Evolutionary conservation across 2,113 vertebrate genomes (phyloP).

Genomic region (Halichoerus grypus): DNA sequence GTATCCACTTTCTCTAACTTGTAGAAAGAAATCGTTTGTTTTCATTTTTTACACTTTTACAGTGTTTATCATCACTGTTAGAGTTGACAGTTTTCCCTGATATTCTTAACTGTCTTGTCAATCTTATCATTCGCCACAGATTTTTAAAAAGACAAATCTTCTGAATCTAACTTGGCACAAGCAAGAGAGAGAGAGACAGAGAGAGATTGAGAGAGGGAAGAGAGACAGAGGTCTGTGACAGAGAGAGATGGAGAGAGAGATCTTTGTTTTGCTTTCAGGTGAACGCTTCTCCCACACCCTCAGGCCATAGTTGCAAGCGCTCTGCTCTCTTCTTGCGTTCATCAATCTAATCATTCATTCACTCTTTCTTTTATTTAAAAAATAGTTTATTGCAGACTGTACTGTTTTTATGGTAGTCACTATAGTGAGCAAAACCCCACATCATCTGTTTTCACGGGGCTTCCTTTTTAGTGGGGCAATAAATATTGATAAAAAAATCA

Average conservation of each 20-base stretch:
- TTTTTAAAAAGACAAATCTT: conserved; percentile 31
- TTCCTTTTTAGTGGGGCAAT: background rate
- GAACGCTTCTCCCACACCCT: background rate
- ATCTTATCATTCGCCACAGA: background rate
- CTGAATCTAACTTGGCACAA: background rate
- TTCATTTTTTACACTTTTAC: background rate
- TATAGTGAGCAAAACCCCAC: background rate
- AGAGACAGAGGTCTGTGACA: background rate
- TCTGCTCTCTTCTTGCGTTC: background rate
- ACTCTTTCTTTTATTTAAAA: background rate
- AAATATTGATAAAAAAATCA: background rate
- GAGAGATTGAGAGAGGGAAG: background rate
- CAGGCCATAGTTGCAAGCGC: background rate
- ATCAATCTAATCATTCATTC: background rate
- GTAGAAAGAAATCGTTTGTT: background rate
- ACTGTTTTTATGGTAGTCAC: background rate
- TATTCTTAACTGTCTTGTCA: background rate
- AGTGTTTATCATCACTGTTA: background rate
- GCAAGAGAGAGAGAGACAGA: background rate
- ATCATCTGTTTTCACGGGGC: background rate
- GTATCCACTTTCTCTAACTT: background rate
- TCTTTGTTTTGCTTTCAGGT: conserved; percentile 1
- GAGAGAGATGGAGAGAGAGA: too few relatives aligned
- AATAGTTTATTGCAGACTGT: background rate
- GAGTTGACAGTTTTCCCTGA: background rate